Conservation (phyloP, 53 echinoderm and acorn worm species). For the Pentamera pediparva region DNA sequence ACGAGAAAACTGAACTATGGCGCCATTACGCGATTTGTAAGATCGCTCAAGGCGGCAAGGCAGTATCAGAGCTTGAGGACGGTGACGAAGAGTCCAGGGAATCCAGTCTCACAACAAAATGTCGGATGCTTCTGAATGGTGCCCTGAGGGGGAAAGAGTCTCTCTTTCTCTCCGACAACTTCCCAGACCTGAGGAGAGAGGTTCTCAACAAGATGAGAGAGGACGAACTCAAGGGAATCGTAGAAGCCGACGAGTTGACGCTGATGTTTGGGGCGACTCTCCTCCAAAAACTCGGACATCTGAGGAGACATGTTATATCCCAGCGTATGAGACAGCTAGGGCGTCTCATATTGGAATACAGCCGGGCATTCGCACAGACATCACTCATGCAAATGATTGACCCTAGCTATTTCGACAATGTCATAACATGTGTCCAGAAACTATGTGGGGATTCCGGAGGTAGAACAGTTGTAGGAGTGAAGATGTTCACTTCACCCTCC, state of each 20-base stretch:
- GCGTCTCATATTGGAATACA: background rate
- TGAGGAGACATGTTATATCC: background rate
- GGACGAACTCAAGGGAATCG: background rate
- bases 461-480: background rate
- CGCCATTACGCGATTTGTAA: background rate
- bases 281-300: background rate
- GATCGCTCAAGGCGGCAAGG: background rate
- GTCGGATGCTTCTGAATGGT: slow-evolving; percentile 1
- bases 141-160: background rate
- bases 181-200: background rate
- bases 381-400: background rate
- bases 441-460: background rate
- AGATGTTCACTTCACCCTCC: background rate
- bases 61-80: background rate
- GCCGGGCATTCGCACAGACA: background rate
- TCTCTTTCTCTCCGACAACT: background rate
- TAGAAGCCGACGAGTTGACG: background rate
- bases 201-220: background rate
- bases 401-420: background rate
- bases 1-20: background rate
- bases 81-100: background rate
- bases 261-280: background rate
- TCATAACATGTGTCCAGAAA: background rate
- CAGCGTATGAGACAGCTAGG: slow-evolving; percentile 1
- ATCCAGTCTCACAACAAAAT: background rate